phyloP scores from a whole-genome alignment of 1,140 invertebrate species.

The Papilio polytes region DNA sequence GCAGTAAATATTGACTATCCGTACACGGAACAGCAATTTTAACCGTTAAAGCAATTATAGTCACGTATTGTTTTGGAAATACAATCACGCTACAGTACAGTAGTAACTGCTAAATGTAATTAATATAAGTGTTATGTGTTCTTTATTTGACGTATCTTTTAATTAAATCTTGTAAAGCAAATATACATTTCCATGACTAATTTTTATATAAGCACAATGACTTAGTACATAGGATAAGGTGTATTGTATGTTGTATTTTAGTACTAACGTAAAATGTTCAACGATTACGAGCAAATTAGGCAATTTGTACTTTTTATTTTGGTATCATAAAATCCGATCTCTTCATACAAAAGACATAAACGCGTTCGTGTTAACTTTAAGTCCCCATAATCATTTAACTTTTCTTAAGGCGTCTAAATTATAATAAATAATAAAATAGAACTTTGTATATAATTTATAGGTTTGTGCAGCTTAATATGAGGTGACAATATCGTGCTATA shows the following conservation, averaged over 20 bases:
- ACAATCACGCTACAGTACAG: conserved; percentile 12
- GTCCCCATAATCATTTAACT: not conserved
- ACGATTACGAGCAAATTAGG: not conserved
- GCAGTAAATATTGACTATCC: conserved; percentile 18
- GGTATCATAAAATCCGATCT: not conserved
- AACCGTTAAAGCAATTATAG: conserved; percentile 8
- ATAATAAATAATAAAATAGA: too few relatives aligned
- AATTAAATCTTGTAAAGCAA: conserved; percentile 8
- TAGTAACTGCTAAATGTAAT: not conserved
- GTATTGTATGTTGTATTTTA: too few relatives aligned
- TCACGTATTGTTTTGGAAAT: conserved; percentile 26
- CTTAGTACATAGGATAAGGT: too few relatives aligned
- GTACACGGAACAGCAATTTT: conserved; percentile 21
- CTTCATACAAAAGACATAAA: conserved; percentile 10
- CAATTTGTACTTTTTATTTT: not conserved
- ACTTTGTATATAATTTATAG: not conserved
- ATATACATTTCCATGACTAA: not conserved
- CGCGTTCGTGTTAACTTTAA: not conserved
- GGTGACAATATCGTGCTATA: not conserved
- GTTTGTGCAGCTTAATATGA: not conserved
- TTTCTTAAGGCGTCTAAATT: too few relatives aligned
- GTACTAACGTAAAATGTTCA: not conserved
- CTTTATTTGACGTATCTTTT: not conserved
- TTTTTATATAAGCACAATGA: too few relatives aligned
- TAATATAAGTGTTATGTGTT: not conserved